A percentile compares a stretch with the other conserved stretches of the same genome.
These are phyloP conservation scores for Artibeus jamaicensis DNA, from an alignment of 2,797 vertebrate species.

Conservation along the genomic window DNA sequence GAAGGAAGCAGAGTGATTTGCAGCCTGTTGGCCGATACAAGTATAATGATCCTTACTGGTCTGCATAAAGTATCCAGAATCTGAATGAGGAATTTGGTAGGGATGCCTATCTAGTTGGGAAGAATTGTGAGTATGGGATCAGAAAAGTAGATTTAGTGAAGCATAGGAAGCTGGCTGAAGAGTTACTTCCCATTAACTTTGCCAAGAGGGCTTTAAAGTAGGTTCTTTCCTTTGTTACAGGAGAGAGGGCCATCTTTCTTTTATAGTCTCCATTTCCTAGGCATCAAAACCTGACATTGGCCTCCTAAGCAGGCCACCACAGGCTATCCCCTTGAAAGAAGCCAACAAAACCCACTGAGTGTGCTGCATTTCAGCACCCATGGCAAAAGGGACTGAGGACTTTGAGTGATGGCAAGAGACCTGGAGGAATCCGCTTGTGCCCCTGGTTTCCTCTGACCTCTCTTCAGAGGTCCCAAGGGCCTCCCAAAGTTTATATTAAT, in stretches of 20 bases:
- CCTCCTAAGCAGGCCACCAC: too few relatives aligned
- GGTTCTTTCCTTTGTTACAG: not conserved
- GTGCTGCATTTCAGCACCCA: not conserved
- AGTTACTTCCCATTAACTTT: not conserved
- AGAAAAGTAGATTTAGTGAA: not conserved
- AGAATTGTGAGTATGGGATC: not conserved
- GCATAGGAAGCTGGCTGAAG: not conserved
- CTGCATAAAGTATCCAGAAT: not conserved
- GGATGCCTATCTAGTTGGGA: not conserved
- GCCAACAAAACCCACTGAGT: not conserved
- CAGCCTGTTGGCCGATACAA: not conserved
- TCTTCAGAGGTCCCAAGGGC: not conserved
- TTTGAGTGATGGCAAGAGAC: not conserved
- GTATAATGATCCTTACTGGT: accelerated
- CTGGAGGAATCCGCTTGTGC: not conserved
- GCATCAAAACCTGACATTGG: not conserved
- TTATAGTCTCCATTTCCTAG: not conserved
- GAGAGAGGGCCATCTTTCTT: not conserved
- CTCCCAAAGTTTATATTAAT: not conserved
- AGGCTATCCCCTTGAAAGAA: not conserved
- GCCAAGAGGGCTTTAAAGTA: not conserved
- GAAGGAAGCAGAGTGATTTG: not conserved
- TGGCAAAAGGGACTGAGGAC: not conserved
- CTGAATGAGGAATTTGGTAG: not conserved
- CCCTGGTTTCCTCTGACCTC: not conserved